These are phyloP conservation scores for Pseudomyrmex flavicornis DNA, from an alignment of 1,140 invertebrate species.

Conservation along the genomic window DNA sequence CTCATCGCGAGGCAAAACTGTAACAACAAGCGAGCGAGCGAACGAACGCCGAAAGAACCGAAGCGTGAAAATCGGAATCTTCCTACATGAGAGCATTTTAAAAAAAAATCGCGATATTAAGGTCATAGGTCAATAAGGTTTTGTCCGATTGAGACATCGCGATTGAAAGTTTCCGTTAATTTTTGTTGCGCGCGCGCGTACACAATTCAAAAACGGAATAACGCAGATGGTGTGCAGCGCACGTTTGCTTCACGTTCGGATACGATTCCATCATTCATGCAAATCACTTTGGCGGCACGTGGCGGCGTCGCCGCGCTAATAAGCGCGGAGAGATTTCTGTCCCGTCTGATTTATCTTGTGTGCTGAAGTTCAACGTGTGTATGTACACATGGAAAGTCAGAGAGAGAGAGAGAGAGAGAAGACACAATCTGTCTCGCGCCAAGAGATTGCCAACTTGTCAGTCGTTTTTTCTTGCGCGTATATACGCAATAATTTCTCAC, in stretches of 20 bases:
- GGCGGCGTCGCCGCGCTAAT: not conserved
- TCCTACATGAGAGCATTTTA: not conserved
- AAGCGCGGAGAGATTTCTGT: constrained; percentile 22
- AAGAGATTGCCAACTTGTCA: constrained; percentile 3
- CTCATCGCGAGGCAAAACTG: not conserved
- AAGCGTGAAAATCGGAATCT: not conserved
- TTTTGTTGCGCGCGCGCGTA: not conserved
- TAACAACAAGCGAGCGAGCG: not conserved
- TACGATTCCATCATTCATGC: constrained; percentile 45
- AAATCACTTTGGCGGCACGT: constrained; percentile 46
- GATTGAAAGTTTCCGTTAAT: constrained; percentile 21
- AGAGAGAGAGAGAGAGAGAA: too few relatives aligned
- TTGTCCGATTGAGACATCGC: not conserved
- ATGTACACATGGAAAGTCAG: not conserved
- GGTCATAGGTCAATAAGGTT: constrained; percentile 21
- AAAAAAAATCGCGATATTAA: not conserved
- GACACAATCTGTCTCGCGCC: not conserved
- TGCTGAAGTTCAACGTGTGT: constrained; percentile 27
- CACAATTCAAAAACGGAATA: not conserved
- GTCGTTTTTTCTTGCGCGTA: not conserved
- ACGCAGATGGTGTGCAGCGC: not conserved
- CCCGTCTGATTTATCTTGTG: constrained; percentile 34
- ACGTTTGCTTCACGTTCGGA: not conserved
- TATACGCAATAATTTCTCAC: not conserved
- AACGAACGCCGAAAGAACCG: not conserved